Evolutionary conservation across 2,888 invertebrate genomes (phyloP).

Genomic region (Caenorhabditis sulstoni): DNA sequence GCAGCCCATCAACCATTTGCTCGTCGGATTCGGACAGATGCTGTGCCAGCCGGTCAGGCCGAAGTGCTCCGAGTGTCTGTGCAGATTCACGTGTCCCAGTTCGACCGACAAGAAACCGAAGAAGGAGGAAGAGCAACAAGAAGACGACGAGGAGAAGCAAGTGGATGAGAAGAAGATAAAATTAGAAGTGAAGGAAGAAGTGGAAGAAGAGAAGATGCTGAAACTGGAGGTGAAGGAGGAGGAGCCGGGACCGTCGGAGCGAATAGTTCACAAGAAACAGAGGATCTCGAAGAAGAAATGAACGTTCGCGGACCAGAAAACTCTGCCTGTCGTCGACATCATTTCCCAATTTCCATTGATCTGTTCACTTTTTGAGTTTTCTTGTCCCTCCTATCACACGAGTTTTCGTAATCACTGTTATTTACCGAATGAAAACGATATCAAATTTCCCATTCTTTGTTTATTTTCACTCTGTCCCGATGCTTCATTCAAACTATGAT

Average conservation of each 20-base stretch:
- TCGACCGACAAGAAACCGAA: slow-evolving; percentile 35
- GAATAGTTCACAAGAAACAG: too few species aligned
- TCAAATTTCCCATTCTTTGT: neutral
- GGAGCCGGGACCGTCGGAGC: neutral
- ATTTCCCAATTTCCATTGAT: too few species aligned
- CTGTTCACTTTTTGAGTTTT: too few species aligned
- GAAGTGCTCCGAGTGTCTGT: slow-evolving; percentile 89
- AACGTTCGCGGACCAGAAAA: too few species aligned
- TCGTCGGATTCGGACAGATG: slow-evolving; percentile 98
- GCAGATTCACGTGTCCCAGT: slow-evolving; percentile 88
- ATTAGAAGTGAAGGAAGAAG: neutral
- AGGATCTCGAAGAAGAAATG: neutral
- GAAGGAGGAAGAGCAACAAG: slow-evolving; percentile 12
- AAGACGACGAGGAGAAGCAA: neutral
- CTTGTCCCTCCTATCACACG: too few species aligned
- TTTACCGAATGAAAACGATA: neutral
- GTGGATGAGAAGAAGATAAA: neutral
- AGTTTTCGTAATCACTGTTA: neutral
- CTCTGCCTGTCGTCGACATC: too few species aligned
- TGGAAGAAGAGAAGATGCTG: neutral
- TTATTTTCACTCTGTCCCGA: neutral
- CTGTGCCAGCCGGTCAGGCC: slow-evolving; percentile 90
- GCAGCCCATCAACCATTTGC: slow-evolving; percentile 89
- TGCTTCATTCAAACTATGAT: neutral
- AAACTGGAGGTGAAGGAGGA: neutral